Base-by-base conservation (phyloP, 2,113 vertebrate species). In the Saguinus imperator region DNA sequence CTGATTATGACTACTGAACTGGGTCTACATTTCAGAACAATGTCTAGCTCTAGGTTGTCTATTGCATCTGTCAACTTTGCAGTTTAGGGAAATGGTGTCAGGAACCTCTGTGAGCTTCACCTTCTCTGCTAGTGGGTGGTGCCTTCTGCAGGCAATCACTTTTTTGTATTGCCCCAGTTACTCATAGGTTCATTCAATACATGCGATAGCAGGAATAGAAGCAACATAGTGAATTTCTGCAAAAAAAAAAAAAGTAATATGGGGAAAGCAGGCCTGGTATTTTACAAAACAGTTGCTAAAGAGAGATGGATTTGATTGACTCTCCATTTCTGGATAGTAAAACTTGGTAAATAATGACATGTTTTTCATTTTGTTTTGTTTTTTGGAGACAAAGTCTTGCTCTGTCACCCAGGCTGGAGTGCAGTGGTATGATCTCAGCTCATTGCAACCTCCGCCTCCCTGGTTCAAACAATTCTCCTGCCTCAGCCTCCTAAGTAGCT, bases 91-190 rank as follows among this genome's bases (percentile, higher is more conserved):
- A 11, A 11, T 21, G 13, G 20, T 13, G 23, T 11, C 6, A 1
- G 1, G 73, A 45, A 12, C 14, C 48, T 21, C 16, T 25, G 50
- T 16, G 61, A 61, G 11, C 52, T 20, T 32, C 29, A 70, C 73
- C 12, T 35, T 91, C 29, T 85, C 32, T 72, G 32, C 43, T 20
- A 40, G 14, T 0, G 14, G 73, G 10, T 8, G 16, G 20, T 8
- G 2, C n/a, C 66, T 25, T 16, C 3, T 43, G 10, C 27, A 43
- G 5, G 13, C 5, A 17, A 17, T 25, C 4, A 0, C 48, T 66
- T 18, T 14, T 2, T n/a, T 14, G 45, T 61, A 1, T 48, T 52
- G 29, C 37, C n/a, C 76, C 8, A 43, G 8, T 58, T 20, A 12
- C 48, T 66, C 2, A 5, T 2, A 13, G 48, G 57, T 55, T 72